Evolutionary conservation across 2,797 vertebrate genomes (phyloP).

Genomic region (Trichosurus vulpecula): DNA sequence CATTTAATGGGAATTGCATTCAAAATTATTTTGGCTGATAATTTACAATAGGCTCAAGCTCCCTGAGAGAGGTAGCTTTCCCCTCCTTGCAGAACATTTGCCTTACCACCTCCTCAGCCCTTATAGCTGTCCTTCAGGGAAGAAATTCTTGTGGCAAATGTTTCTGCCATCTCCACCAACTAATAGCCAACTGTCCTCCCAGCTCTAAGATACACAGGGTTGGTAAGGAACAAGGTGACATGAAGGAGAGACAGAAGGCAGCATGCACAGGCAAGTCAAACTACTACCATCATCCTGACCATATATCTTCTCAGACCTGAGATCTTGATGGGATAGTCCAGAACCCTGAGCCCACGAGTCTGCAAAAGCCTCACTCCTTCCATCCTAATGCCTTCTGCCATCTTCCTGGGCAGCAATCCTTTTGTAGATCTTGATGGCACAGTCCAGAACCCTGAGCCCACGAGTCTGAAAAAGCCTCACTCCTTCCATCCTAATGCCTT

Average conservation of each 20-base stretch:
- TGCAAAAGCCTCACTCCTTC: no score
- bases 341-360: not conserved
- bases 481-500: not conserved
- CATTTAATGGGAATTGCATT: not conserved
- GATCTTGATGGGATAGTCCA: not conserved
- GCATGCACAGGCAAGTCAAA: not conserved
- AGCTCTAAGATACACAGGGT: no score
- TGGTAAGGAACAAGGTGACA: not conserved
- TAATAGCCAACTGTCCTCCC: not conserved
- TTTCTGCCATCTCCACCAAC: not conserved
- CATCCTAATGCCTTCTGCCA: not conserved
- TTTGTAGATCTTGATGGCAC: no score
- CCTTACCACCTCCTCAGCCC: not conserved
- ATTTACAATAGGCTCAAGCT: not conserved
- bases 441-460: not conserved
- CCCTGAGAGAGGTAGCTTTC: not conserved
- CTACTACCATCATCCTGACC: not conserved
- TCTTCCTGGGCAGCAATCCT: not conserved
- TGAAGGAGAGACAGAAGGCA: not conserved
- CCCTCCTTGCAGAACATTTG: not conserved
- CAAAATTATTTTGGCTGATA: not conserved
- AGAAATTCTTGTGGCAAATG: not conserved
- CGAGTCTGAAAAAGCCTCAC: no score
- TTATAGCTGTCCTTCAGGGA: not conserved
- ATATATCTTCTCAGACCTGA: not conserved